phyloP scores from a whole-genome alignment of 1,140 invertebrate genomes.

The Hylaeus volcanicus region DNA sequence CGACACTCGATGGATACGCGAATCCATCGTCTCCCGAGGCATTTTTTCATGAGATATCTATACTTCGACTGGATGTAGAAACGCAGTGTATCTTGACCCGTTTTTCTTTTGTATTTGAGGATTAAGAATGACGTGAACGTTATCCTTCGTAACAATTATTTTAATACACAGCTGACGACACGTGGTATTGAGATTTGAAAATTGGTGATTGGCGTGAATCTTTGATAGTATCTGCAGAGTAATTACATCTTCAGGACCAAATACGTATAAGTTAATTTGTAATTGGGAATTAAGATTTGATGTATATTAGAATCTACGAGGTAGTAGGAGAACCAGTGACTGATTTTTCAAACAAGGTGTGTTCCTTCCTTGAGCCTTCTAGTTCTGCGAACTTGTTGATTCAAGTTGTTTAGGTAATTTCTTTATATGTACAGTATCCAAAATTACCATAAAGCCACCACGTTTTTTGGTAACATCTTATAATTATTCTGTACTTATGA shows the following conservation, averaged over 20 bases:
- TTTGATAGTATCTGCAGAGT: background rate
- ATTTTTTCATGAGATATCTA: background rate
- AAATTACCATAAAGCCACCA: too few relatives aligned
- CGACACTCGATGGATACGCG: conserved; percentile 14
- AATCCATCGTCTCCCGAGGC: background rate
- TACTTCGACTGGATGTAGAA: background rate
- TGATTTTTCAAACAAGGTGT: background rate
- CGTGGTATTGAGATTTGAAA: background rate
- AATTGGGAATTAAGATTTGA: too few relatives aligned
- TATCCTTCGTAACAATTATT: too few relatives aligned
- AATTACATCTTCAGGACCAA: too few relatives aligned
- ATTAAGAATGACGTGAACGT: too few relatives aligned
- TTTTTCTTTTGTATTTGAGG: too few relatives aligned
- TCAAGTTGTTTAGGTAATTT: too few relatives aligned
- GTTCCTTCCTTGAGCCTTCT: background rate
- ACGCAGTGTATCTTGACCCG: too few relatives aligned
- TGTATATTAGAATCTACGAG: too few relatives aligned
- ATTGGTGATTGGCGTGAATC: background rate
- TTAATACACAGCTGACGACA: too few relatives aligned
- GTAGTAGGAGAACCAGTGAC: background rate
- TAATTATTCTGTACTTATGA: too few relatives aligned
- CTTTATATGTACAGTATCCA: background rate
- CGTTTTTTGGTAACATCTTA: too few relatives aligned
- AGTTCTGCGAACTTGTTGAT: background rate
- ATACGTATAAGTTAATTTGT: background rate